Evolutionary conservation across 1,140 invertebrate species (phyloP), one percentile per base, ranked within the genome.

Genomic region (Periplaneta americana): DNA sequence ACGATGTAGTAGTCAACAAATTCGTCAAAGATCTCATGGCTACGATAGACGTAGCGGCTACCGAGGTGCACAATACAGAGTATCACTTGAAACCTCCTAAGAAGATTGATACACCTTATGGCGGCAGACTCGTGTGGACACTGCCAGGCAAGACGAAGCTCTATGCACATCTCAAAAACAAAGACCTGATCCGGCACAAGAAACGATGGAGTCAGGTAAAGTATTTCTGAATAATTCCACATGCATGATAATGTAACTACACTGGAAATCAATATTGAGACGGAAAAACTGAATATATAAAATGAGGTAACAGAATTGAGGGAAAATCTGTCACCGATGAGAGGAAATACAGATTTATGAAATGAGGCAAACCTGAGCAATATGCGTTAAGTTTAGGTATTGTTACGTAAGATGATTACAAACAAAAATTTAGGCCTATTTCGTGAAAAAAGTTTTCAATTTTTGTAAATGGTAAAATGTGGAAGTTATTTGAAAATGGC

Each of bases 111-210:
- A 97, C 98, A 0, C 98, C 98, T 0, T 99, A 99, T 84, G 98
- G 98, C 11, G 98, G 98, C 77, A 90, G 97, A 82, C 89, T 99
- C 34, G 93, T 96, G 1, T 99, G 98, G 97, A 95, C 95, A 0
- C 89, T 99, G 75, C 98, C 98, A 1, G 98, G 98, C 74, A 98
- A 98, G 88, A 99, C 98, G 6, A 98, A 98, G 88, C 96, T 99
- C 92, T 96, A 98, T 83, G 96, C 97, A 35, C 98, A 99, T 88
- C 89, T 99, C 80, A 99, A 99, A 88, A 98, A 99, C 87, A 99
- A 99, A 86, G 93, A 93, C 85, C 98, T 97, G 85, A 99, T 99
- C 86, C 92, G 98, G 86, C 97, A 99, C 90, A 95, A 97, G 85
- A 98, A 98, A 88, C 93, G 96, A 83, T 97, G 96, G 96, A 97